These are phyloP conservation scores for Andrena marginata DNA, from an alignment of 2,888 invertebrate genomes.

Conservation along the genomic window DNA sequence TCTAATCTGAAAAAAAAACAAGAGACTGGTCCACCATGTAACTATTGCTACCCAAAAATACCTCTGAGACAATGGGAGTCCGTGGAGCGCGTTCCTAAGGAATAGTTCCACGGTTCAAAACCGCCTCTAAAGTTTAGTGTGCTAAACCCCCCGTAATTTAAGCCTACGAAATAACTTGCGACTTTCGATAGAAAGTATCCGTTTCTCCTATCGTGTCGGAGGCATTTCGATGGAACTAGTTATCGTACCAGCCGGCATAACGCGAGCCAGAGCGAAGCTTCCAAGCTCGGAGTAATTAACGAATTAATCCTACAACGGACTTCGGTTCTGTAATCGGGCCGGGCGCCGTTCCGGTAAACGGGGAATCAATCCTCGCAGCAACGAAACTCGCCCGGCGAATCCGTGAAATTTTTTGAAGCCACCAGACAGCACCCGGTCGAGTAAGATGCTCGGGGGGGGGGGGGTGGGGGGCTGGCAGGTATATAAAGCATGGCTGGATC, in stretches of 20 bases:
- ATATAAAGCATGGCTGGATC: background rate
- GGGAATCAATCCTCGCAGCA: background rate
- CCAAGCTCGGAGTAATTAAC: slow-evolving; percentile 3
- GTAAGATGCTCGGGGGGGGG: too few relatives aligned
- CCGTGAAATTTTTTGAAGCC: background rate
- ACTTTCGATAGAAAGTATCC: background rate
- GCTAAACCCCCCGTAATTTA: too few relatives aligned
- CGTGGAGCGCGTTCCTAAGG: too few relatives aligned
- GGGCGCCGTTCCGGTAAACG: background rate
- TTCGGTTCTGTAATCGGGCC: background rate
- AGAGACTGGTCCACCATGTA: too few relatives aligned
- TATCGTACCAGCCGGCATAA: background rate
- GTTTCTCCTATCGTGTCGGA: background rate
- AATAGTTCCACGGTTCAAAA: too few relatives aligned
- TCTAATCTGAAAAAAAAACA: too few relatives aligned
- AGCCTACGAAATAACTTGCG: too few relatives aligned
- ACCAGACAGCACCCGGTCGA: background rate
- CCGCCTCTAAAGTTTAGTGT: too few relatives aligned
- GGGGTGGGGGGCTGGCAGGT: too few relatives aligned
- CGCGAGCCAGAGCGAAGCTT: background rate
- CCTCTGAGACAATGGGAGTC: too few relatives aligned
- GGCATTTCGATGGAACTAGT: slow-evolving; percentile 1
- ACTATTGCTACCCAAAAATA: too few relatives aligned
- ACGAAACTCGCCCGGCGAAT: background rate
- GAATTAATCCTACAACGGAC: slow-evolving; percentile 10